phyloP scores from a whole-genome alignment of 2,113 vertebrate species.

The Numenius arquata region DNA sequence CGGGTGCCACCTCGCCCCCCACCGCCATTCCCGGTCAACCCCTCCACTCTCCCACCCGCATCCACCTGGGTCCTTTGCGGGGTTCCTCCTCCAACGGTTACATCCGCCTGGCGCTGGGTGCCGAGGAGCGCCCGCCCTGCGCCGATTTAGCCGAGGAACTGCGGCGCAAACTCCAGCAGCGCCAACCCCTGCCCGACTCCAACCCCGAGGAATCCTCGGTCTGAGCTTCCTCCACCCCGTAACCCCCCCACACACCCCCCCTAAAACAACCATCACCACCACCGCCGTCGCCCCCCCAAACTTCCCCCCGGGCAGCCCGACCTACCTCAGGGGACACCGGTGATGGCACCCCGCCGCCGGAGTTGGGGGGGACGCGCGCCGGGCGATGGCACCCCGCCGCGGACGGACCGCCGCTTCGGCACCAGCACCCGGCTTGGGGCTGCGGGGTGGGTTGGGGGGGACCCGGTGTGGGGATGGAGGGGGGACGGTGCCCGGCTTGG shows the following conservation, averaged over 20 bases:
- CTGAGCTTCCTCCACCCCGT: conserved; percentile 49
- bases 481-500: no score
- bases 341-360: no score
- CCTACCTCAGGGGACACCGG: conserved; percentile 61
- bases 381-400: not conserved
- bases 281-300: no score
- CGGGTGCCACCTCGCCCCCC: conserved; percentile 70
- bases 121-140: conserved; percentile 83
- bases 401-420: not conserved
- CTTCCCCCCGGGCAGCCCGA: not conserved
- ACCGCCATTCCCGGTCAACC: conserved; percentile 90
- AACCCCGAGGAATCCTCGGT: conserved; percentile 98
- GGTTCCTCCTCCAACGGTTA: conserved; percentile 92
- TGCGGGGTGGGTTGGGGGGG: not conserved
- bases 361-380: no score
- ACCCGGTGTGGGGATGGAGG: not conserved
- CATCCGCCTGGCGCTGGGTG: conserved; percentile 89
- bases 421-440: not conserved
- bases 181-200: conserved; percentile 91
- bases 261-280: no score
- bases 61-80: conserved; percentile 90
- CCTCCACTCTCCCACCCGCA: conserved; percentile 84
- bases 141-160: conserved; percentile 78
- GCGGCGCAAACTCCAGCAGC: conserved; percentile 84
- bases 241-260: no score